A percentile compares a stretch with the other conserved stretches of the same genome.
Conservation (phyloP, 2,888 invertebrate species). For the Stratiomys singularior region DNA sequence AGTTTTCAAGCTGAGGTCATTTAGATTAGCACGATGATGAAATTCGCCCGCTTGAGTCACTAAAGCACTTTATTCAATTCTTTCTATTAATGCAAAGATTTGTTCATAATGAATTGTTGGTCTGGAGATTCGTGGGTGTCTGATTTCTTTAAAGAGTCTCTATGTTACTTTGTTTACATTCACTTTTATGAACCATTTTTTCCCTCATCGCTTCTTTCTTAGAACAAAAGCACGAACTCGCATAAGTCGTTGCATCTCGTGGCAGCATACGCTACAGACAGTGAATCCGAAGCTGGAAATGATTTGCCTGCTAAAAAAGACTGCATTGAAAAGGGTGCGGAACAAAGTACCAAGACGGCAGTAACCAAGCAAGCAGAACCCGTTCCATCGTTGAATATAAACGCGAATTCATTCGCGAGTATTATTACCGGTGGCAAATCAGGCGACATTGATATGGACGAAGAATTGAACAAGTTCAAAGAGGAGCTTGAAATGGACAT, state of each 20-base stretch:
- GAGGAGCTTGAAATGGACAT: conserved; percentile 50
- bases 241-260: conserved; percentile 49
- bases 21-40: conserved; percentile 46
- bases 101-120: neutral
- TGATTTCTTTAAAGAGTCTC: no score
- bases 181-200: neutral
- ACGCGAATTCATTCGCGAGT: conserved; percentile 50
- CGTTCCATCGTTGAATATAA: conserved; percentile 1
- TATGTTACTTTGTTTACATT: no score
- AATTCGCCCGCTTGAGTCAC: conserved; percentile 46
- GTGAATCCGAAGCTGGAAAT: conserved; percentile 48
- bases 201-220: neutral
- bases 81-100: conserved; percentile 19
- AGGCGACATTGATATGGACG: conserved; percentile 44
- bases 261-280: conserved; percentile 49
- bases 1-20: conserved; percentile 54
- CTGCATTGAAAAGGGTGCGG: neutral
- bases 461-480: conserved; percentile 52
- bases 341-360: neutral
- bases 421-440: conserved; percentile 53
- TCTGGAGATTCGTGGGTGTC: conserved; percentile 40
- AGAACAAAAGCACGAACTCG: neutral
- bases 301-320: neutral
- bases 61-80: neutral
- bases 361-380: conserved; percentile 17